A percentile compares a stretch with the other conserved stretches of the same genome.
Evolutionary conservation across 2,797 vertebrate species (phyloP).

Genomic region (Lithobates sylvaticus): DNA sequence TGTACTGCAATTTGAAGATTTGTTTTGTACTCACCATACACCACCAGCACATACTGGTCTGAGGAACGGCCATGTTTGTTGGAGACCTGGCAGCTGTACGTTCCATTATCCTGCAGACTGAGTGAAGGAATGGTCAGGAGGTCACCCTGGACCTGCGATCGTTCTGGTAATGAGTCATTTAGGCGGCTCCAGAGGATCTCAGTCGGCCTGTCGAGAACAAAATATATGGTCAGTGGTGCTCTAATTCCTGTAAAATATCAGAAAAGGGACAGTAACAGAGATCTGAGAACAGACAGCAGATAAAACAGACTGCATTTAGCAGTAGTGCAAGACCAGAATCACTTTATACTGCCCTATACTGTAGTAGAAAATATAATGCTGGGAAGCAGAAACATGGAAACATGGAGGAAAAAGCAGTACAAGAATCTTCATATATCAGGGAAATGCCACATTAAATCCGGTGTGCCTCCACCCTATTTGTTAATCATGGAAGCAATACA

Average conservation of each 20-base stretch:
- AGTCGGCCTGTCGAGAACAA: conserved; percentile 75
- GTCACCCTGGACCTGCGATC: conserved; percentile 83
- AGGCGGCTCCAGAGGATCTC: conserved; percentile 88
- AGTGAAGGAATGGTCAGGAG: conserved; percentile 85
- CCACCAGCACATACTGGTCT: conserved; percentile 89
- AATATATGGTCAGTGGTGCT: conserved; percentile 25
- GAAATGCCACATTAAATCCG: no score
- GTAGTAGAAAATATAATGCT: no score
- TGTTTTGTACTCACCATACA: conserved; percentile 83
- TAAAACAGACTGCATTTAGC: neutral
- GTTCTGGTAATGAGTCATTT: conserved; percentile 87
- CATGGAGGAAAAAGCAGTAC: no score
- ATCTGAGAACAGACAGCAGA: neutral
- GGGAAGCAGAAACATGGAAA: no score
- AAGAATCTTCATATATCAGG: no score
- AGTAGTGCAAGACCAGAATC: neutral
- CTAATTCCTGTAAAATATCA: neutral
- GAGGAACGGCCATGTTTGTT: conserved; percentile 89
- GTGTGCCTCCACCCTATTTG: no score
- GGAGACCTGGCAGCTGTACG: conserved; percentile 88
- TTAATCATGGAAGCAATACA: no score
- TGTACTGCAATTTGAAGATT: neutral
- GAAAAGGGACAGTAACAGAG: neutral
- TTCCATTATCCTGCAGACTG: conserved; percentile 88
- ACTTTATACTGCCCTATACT: no score